Base-by-base conservation (phyloP, 1,140 invertebrate species). In the Scaptomyza graminum region DNA sequence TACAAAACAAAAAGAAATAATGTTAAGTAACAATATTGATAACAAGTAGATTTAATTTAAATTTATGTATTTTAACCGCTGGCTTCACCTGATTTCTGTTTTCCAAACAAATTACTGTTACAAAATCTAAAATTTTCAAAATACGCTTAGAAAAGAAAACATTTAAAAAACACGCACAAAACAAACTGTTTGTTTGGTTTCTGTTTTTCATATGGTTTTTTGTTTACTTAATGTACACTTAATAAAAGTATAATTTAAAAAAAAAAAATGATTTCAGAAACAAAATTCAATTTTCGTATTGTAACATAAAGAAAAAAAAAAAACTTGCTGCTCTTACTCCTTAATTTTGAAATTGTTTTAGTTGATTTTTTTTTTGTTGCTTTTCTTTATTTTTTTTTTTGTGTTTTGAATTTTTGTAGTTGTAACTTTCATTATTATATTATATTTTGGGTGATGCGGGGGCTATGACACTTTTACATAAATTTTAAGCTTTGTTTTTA, bases 201-300 rank as follows among this genome's bases (percentile, higher is more conserved):
- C 31, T 62, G 62, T 57, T 43, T 37, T 25, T 43, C 8, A 34
- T 8, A 9, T 8, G 63, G 39, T 47, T 43, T 55, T 52, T 12
- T 56, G 43, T 55, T 69, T 50, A 64, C 76, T 85, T 83, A 84
- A 79, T 63, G n/a, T 82, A 84, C 28, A 66, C 81, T 76, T 76
- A 79, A 56, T 81, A 81, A 82, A 68, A 49, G 0, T 28, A 28
- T 28, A 28, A 6, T 6, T 6, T 28, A 67, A 80, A 76, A 69
- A 62, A 66, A 61, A 73, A 59, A 74, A 76, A 79, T 72, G 66
- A 54, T 67, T 78, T 71, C 55, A 68, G 78, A 68, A 61, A 79
- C 69, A 73, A 78, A 75, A 67, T 71, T 67, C 43, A 79, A 62
- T 55, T 77, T 74, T 34, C 71, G 75, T 66, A 74, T 46, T 68